Evolutionary conservation across 2,113 vertebrate species (phyloP).

Genomic region (Embiotoca jacksoni): DNA sequence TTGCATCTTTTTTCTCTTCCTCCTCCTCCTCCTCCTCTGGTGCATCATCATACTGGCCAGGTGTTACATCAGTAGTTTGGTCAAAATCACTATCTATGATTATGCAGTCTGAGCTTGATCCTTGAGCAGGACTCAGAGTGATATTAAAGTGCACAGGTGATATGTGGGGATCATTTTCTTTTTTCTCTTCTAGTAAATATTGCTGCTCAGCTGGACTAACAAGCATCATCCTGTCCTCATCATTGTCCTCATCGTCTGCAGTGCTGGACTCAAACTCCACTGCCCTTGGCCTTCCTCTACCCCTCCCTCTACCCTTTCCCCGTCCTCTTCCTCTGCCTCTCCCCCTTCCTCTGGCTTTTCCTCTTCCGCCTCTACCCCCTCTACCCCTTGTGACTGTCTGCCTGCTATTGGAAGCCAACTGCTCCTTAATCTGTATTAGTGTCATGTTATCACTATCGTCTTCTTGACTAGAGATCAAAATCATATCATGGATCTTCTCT

Average conservation of each 20-base stretch:
- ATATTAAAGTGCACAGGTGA: conserved; percentile 54
- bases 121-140: conserved; percentile 67
- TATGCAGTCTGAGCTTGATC: conserved; percentile 74
- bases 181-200: conserved; percentile 72
- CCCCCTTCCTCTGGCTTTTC: conserved; percentile 63
- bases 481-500: conserved; percentile 37
- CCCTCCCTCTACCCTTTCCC: conserved; percentile 65
- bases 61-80: conserved; percentile 32
- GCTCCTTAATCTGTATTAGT: conserved; percentile 83
- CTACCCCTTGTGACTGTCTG: conserved; percentile 63
- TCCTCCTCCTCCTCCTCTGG: conserved; percentile 41
- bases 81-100: conserved; percentile 69
- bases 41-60: conserved; percentile 70
- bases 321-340: conserved; percentile 56
- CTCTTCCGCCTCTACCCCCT: conserved; percentile 51
- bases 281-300: conserved; percentile 62
- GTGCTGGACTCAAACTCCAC: conserved; percentile 67
- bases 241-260: conserved; percentile 56
- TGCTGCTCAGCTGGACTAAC: conserved; percentile 48
- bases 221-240: conserved; percentile 65
- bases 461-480: conserved; percentile 74
- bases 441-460: conserved; percentile 88
- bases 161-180: conserved; percentile 49
- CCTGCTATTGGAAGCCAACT: conserved; percentile 54
- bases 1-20: conserved; percentile 33